phyloP scores from a whole-genome alignment of 2,888 invertebrate species.

The Sipunculus nudus region DNA sequence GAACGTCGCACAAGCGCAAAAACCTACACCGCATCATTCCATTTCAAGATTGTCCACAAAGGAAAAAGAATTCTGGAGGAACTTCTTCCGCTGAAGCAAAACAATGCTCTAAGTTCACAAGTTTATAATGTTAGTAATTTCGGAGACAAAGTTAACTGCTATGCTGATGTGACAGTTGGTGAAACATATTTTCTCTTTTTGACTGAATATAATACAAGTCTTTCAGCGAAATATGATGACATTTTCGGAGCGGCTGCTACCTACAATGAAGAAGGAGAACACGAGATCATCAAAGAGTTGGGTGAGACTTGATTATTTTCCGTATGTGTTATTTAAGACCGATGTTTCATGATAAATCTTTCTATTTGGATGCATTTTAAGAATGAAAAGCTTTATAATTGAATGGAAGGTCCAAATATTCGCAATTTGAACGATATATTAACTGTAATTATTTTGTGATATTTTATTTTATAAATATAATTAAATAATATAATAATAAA shows the following conservation, averaged over 20 bases:
- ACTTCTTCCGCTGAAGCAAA: constrained; percentile 21
- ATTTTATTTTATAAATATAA: too few relatives aligned
- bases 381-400: too few relatives aligned
- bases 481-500: too few relatives aligned
- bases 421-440: too few relatives aligned
- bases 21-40: constrained; percentile 48
- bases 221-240: constrained; percentile 64
- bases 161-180: constrained; percentile 56
- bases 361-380: too few relatives aligned
- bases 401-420: too few relatives aligned
- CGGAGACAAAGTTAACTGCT: constrained; percentile 61
- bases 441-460: too few relatives aligned
- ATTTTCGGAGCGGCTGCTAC: constrained; percentile 60
- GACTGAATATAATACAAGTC: constrained; percentile 51
- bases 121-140: constrained; percentile 61
- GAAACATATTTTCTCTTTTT: constrained; percentile 60
- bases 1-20: constrained; percentile 45
- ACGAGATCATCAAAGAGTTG: constrained; percentile 50
- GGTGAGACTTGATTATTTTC: constrained; percentile 49
- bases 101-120: constrained; percentile 11
- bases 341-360: too few relatives aligned
- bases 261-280: constrained; percentile 49
- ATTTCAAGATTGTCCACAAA: constrained; percentile 46
- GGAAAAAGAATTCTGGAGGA: constrained; percentile 41
- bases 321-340: too few relatives aligned